Evolutionary conservation across 92 coral and sea anemone genomes (phyloP).

Genomic region (Chrysogorgia sp.): DNA sequence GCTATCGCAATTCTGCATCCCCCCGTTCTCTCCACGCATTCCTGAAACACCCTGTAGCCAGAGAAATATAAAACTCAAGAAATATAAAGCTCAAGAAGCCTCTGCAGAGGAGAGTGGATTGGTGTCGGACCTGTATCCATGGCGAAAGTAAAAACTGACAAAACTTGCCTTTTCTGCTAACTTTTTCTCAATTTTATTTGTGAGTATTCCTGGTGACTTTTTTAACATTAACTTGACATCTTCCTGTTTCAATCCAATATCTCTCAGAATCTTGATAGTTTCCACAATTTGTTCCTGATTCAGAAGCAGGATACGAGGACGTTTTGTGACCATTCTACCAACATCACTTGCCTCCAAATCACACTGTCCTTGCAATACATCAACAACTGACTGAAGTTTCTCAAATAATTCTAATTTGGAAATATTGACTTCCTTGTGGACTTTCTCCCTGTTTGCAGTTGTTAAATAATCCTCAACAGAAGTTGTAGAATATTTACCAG

Average conservation of each 20-base stretch:
- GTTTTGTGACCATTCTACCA: conserved; percentile 61
- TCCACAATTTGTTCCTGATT: conserved; percentile 61
- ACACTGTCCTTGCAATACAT: conserved; percentile 10
- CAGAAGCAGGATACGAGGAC: conserved; percentile 73
- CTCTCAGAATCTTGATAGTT: conserved; percentile 65
- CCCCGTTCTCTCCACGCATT: too few relatives aligned
- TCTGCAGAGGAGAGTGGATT: too few relatives aligned
- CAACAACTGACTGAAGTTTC: background rate
- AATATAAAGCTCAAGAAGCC: too few relatives aligned
- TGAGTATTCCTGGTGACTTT: conserved; percentile 82
- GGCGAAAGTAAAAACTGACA: too few relatives aligned
- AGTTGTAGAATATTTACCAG: too few relatives aligned
- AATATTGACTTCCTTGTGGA: conserved; percentile 18
- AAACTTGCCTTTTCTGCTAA: conserved; percentile 70
- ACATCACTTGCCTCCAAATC: conserved; percentile 45
- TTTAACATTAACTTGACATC: conserved; percentile 67
- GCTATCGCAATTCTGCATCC: too few relatives aligned
- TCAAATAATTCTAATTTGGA: background rate
- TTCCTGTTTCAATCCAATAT: conserved; percentile 71
- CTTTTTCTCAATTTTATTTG: conserved; percentile 70
- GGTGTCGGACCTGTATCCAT: too few relatives aligned
- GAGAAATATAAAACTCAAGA: too few relatives aligned
- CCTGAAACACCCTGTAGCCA: too few relatives aligned
- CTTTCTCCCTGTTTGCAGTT: conserved; percentile 6
- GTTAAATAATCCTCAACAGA: conserved; percentile 5